Conservation (phyloP, 2,888 invertebrate genomes). For the Shargacucullia verbasci region DNA sequence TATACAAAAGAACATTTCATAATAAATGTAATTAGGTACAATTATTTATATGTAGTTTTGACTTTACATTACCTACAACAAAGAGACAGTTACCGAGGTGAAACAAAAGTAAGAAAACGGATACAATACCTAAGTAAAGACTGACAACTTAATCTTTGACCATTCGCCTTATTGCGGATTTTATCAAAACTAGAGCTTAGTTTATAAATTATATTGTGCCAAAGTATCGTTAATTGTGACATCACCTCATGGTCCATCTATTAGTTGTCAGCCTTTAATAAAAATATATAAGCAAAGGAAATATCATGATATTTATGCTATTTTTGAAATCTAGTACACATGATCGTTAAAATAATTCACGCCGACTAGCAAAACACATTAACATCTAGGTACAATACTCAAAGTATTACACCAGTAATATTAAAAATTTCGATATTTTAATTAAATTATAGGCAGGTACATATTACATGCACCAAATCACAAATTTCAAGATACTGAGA, state of each 20-base stretch:
- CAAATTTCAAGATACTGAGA: constrained; percentile 36
- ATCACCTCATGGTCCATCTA: too few species aligned
- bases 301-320: constrained; percentile 52
- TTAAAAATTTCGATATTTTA: constrained; percentile 16
- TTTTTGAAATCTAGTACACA: constrained; percentile 35
- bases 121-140: too few species aligned
- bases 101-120: constrained; percentile 49
- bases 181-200: too few species aligned
- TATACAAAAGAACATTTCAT: constrained; percentile 66
- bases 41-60: constrained; percentile 61
- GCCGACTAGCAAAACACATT: constrained; percentile 70
- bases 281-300: constrained; percentile 48
- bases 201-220: too few species aligned
- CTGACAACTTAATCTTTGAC: too few species aligned
- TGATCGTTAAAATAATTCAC: constrained; percentile 53
- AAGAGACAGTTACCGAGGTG: constrained; percentile 67
- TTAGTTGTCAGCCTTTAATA: too few species aligned
- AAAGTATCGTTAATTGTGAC: too few species aligned
- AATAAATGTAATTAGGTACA: constrained; percentile 38
- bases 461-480: constrained; percentile 42
- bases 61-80: constrained; percentile 62
- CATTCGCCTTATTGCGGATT: too few species aligned
- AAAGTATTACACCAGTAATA: constrained; percentile 39
- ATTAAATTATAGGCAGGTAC: constrained; percentile 24
- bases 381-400: constrained; percentile 53